Conservation (phyloP, 2,113 vertebrate species). For the Plestiodon gilberti region DNA sequence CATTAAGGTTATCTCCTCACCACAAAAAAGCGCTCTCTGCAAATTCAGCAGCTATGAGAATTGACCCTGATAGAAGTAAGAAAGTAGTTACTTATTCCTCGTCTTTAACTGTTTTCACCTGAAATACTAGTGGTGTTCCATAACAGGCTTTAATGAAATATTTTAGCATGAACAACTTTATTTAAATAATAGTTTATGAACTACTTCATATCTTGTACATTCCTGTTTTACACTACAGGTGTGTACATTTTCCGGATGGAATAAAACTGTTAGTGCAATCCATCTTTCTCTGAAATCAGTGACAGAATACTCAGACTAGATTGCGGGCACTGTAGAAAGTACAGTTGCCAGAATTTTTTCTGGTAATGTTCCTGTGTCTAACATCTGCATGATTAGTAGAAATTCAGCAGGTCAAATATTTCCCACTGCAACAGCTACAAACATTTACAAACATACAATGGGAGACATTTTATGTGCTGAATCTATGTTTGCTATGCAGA, state of each 20-base stretch:
- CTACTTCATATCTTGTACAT: background rate
- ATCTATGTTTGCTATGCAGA: constrained; percentile 48
- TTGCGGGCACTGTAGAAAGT: background rate
- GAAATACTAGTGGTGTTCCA: constrained; percentile 21
- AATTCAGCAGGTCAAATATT: background rate
- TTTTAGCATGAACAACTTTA: background rate
- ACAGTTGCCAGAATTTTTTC: background rate
- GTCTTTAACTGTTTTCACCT: too few species aligned
- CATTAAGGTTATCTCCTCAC: background rate
- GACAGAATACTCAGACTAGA: background rate
- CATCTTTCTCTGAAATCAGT: background rate
- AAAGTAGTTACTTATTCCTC: too few species aligned
- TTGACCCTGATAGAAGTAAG: too few species aligned
- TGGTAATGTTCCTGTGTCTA: background rate
- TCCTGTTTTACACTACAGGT: background rate
- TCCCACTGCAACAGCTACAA: background rate
- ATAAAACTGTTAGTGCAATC: background rate
- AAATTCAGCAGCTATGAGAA: too few species aligned
- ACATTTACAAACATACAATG: background rate
- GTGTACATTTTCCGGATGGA: background rate
- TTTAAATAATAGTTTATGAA: background rate
- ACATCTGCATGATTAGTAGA: background rate
- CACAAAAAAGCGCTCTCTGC: background rate
- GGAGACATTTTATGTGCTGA: background rate
- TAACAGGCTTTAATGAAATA: background rate